Conservation (phyloP, 2,888 invertebrate genomes). For the Epirrhoe alternata region DNA sequence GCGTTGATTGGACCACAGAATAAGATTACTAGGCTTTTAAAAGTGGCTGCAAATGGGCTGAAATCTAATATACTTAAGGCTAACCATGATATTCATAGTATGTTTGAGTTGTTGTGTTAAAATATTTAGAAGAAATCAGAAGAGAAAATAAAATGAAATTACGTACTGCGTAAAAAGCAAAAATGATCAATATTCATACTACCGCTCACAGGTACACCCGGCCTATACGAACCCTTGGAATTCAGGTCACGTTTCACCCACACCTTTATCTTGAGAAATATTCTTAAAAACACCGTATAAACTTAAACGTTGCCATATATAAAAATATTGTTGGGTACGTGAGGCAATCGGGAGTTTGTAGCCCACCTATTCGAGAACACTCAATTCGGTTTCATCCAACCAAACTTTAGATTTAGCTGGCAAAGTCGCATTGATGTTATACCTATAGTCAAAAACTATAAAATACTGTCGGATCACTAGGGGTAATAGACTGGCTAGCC, state of each 20-base stretch:
- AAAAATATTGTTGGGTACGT: slow-evolving; percentile 32
- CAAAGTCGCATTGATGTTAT: too few species aligned
- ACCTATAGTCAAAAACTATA: too few species aligned
- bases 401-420: background rate
- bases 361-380: slow-evolving; percentile 5
- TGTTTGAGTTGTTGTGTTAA: background rate
- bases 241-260: slow-evolving; percentile 53
- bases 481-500: background rate
- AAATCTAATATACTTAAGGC: too few species aligned
- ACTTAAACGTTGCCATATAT: slow-evolving; percentile 24
- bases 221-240: slow-evolving; percentile 40
- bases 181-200: slow-evolving; percentile 19
- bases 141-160: background rate
- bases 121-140: background rate
- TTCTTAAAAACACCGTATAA: slow-evolving; percentile 42
- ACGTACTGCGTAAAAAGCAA: background rate
- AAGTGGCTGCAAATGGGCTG: too few species aligned
- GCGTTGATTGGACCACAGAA: too few species aligned
- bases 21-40: too few species aligned
- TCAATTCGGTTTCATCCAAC: background rate
- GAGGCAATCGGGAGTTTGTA: slow-evolving; percentile 27
- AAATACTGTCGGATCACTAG: background rate
- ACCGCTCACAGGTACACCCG: background rate
- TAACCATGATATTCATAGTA: background rate
- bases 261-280: slow-evolving; percentile 57